phyloP scores from a whole-genome alignment of 2,113 vertebrate species.

The Origma solitaria region DNA sequence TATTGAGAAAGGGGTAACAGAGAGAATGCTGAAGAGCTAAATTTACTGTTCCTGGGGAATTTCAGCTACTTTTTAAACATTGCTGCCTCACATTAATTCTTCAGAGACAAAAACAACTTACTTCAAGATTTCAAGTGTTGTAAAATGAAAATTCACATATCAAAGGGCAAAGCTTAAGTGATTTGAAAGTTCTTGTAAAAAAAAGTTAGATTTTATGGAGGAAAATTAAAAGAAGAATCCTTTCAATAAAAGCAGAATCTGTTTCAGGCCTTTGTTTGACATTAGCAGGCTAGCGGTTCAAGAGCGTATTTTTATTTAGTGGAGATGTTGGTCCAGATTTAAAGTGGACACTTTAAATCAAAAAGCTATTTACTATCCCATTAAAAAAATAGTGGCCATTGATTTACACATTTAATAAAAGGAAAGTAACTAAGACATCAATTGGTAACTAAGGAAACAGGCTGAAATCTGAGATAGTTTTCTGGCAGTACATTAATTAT shows the following conservation, averaged over 20 bases:
- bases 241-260: not conserved
- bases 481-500: constrained; percentile 15
- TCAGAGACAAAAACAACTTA: not conserved
- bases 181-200: not conserved
- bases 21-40: not conserved
- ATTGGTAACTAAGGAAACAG: constrained; percentile 8
- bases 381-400: not conserved
- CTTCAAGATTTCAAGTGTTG: not conserved
- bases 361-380: not conserved
- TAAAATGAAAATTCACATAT: not conserved
- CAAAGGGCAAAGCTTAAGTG: not conserved
- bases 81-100: not conserved
- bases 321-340: not conserved
- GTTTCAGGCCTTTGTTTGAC: not conserved
- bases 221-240: not conserved
- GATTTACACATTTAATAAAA: constrained; percentile 30
- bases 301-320: not conserved
- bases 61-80: not conserved
- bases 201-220: not conserved
- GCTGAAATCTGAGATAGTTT: constrained; percentile 20
- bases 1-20: not conserved
- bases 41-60: not conserved
- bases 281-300: not conserved
- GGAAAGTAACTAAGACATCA: not conserved
- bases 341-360: not conserved